Conservation (phyloP, 1,140 invertebrate genomes). For the Drosophila baimaii region DNA sequence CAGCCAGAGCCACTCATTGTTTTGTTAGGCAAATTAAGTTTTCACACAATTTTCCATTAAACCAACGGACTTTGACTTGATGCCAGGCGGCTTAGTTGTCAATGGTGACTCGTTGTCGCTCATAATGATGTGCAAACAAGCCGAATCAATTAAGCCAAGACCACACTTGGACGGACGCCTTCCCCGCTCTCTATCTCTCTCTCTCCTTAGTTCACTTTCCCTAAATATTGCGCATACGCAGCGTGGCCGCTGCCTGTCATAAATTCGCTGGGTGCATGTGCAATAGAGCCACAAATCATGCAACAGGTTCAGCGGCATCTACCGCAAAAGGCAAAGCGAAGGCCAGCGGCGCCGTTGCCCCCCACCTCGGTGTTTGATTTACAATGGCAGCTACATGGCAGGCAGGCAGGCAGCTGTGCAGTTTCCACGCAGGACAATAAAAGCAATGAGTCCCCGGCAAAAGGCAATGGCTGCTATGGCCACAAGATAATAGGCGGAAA, state of each 20-base stretch:
- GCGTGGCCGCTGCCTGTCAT: slow-evolving; percentile 26
- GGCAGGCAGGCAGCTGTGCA: slow-evolving; percentile 64
- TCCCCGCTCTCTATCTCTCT: fast-evolving
- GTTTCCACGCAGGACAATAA: slow-evolving; percentile 76
- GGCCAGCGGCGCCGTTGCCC: slow-evolving; percentile 29
- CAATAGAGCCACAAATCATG: slow-evolving; percentile 72
- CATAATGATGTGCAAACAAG: slow-evolving; percentile 71
- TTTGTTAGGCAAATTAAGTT: slow-evolving; percentile 65
- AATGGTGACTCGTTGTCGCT: slow-evolving; percentile 27
- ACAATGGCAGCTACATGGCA: slow-evolving; percentile 51
- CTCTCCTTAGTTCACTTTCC: not conserved
- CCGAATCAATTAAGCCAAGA: slow-evolving; percentile 43
- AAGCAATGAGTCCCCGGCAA: slow-evolving; percentile 35
- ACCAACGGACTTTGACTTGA: slow-evolving; percentile 21
- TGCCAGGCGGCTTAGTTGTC: slow-evolving; percentile 42
- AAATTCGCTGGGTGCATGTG: slow-evolving; percentile 61
- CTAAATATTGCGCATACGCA: slow-evolving; percentile 43
- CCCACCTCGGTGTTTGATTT: slow-evolving; percentile 57
- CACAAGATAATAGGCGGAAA: slow-evolving; percentile 78
- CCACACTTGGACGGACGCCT: not conserved
- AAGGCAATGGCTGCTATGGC: slow-evolving; percentile 31
- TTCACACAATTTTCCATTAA: slow-evolving; percentile 57
- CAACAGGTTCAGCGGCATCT: slow-evolving; percentile 66
- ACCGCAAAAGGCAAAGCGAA: slow-evolving; percentile 27
- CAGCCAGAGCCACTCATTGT: slow-evolving; percentile 41